Percentiles rank a stretch among this genome's conserved stretches.
Conservation (phyloP, 2,797 vertebrate species). For the Tadarida brasiliensis region DNA sequence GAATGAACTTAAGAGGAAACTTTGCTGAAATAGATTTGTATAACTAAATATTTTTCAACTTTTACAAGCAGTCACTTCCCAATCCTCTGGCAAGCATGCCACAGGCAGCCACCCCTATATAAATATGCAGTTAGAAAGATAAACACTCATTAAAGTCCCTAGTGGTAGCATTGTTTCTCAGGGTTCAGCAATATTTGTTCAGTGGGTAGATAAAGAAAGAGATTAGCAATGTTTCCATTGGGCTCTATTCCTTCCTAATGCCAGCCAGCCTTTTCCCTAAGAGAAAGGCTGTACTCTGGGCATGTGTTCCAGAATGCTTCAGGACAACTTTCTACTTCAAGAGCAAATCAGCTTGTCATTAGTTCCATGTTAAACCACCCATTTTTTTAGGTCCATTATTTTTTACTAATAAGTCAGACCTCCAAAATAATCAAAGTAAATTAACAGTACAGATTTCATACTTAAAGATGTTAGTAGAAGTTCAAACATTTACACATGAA, state of each 20-base stretch:
- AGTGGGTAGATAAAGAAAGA: slow-evolving; percentile 79
- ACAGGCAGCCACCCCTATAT: slow-evolving; percentile 68
- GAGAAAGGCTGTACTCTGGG: background rate
- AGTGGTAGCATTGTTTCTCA: slow-evolving; percentile 77
- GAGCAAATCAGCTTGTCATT: slow-evolving; percentile 29
- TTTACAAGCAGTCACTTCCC: slow-evolving; percentile 71
- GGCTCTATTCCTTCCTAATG: slow-evolving; percentile 63
- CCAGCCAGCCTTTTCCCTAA: slow-evolving; percentile 24
- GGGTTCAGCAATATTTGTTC: slow-evolving; percentile 75
- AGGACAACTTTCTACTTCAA: slow-evolving; percentile 53
- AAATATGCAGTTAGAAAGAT: slow-evolving; percentile 76
- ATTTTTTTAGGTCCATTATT: background rate
- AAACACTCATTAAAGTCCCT: slow-evolving; percentile 78
- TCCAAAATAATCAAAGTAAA: slow-evolving; percentile 55
- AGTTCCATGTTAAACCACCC: slow-evolving; percentile 17
- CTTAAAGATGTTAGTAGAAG: slow-evolving; percentile 59
- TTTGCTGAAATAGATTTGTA: slow-evolving; percentile 58
- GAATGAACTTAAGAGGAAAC: slow-evolving; percentile 62
- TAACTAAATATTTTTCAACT: slow-evolving; percentile 70
- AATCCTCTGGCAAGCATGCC: slow-evolving; percentile 63
- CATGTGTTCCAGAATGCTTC: slow-evolving; percentile 36
- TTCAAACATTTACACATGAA: slow-evolving; percentile 57
- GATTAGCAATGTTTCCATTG: slow-evolving; percentile 76
- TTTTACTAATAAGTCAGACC: slow-evolving; percentile 23
- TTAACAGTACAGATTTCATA: slow-evolving; percentile 39